A percentile compares a stretch with the other conserved stretches of the same genome.
phyloP scores from a whole-genome alignment of 2,888 invertebrate genomes.

The Loripinus fragilis region DNA sequence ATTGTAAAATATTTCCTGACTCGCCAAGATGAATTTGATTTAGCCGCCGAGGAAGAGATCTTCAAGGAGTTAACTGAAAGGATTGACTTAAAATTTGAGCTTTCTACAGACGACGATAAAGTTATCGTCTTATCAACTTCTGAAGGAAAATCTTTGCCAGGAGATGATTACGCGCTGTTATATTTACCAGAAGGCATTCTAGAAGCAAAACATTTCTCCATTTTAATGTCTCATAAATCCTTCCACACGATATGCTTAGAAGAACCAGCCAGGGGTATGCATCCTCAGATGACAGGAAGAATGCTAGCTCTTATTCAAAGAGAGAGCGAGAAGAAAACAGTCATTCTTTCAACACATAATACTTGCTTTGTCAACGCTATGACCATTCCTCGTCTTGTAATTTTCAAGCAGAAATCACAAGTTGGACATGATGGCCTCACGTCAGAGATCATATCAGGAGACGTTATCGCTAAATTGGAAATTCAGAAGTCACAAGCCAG shows the following conservation, averaged over 20 bases:
- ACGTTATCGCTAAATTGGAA: not conserved
- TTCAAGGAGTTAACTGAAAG: not conserved
- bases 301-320: constrained; percentile 26
- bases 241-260: constrained; percentile 45
- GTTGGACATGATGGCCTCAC: not conserved
- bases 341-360: constrained; percentile 37
- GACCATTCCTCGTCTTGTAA: constrained; percentile 1
- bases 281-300: constrained; percentile 52
- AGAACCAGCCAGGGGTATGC: constrained; percentile 56
- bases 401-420: not conserved
- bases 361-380: constrained; percentile 19
- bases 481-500: not conserved
- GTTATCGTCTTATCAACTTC: not conserved
- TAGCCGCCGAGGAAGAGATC: not conserved
- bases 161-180: not conserved
- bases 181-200: constrained; percentile 51
- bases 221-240: constrained; percentile 30
- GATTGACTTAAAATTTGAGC: not conserved
- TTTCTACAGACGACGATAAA: not conserved
- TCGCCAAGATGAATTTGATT: not conserved
- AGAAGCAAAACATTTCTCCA: constrained; percentile 45
- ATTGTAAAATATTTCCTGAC: constrained; percentile 30
- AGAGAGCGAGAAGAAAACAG: constrained; percentile 18
- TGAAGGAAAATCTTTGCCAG: not conserved
- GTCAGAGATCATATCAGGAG: not conserved